Conservation (phyloP, 2,888 invertebrate species). For the Campaea margaritaria region DNA sequence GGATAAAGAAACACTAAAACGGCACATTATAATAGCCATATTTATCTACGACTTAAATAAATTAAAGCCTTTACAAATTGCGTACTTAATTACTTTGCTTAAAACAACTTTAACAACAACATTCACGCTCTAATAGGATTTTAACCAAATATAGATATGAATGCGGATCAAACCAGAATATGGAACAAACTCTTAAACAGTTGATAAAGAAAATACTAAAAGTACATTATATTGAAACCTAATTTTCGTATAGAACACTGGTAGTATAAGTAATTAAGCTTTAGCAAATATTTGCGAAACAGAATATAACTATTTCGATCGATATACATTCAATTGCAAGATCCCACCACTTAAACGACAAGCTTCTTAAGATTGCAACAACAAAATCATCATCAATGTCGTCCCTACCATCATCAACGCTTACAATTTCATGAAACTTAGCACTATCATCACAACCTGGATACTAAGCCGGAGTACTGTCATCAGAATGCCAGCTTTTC, state of each 20-base stretch:
- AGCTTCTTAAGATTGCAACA: neutral
- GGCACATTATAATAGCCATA: constrained; percentile 39
- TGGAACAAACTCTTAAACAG: no score
- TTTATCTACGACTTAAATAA: constrained; percentile 69
- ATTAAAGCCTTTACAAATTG: constrained; percentile 71
- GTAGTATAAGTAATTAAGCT: no score
- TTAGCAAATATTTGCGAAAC: neutral
- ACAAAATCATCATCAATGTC: neutral
- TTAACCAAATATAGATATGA: neutral
- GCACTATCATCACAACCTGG: constrained; percentile 10
- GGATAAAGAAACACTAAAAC: constrained; percentile 24
- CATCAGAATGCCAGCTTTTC: constrained; percentile 83
- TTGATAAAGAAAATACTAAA: no score
- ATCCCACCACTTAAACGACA: neutral
- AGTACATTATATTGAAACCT: no score
- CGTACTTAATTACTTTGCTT: constrained; percentile 42
- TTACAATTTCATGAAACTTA: constrained; percentile 8
- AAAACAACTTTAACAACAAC: constrained; percentile 33
- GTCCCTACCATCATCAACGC: constrained; percentile 8
- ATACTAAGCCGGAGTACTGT: constrained; percentile 77
- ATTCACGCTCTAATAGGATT: constrained; percentile 5
- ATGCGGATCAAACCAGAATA: no score
- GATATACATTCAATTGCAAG: neutral
- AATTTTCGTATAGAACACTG: neutral
- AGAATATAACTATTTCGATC: neutral